Percentiles rank a stretch among this genome's conserved stretches.
Evolutionary conservation across 1,140 invertebrate species (phyloP).

Genomic region (Zophobas atratus): DNA sequence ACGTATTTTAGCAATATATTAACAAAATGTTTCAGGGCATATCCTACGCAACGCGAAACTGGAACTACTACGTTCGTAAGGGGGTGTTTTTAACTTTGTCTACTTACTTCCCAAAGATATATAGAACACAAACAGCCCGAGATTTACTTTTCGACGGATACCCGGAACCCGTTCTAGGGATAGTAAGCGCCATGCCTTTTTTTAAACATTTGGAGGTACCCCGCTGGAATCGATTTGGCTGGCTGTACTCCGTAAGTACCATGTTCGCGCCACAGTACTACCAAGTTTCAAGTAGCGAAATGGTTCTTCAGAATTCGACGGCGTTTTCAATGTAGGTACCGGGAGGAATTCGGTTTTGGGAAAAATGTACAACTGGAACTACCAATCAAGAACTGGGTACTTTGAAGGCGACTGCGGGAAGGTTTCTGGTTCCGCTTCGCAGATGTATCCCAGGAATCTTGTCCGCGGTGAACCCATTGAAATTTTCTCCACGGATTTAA

Average conservation of each 20-base stretch:
- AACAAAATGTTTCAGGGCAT: conserved; percentile 73
- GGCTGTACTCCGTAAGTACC: conserved; percentile 82
- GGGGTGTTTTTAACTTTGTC: conserved; percentile 72
- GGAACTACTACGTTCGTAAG: conserved; percentile 71
- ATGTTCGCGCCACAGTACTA: background rate
- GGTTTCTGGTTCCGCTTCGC: conserved; percentile 78
- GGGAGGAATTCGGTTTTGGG: conserved; percentile 68
- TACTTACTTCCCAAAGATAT: conserved; percentile 72
- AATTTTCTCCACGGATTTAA: conserved; percentile 79
- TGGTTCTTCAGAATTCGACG: conserved; percentile 58
- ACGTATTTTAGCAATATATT: conserved; percentile 64
- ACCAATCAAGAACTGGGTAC: conserved; percentile 68
- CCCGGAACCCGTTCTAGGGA: conserved; percentile 77
- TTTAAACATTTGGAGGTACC: conserved; percentile 72
- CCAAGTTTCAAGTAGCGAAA: conserved; percentile 70
- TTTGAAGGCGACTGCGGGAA: conserved; percentile 66
- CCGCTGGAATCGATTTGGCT: conserved; percentile 81
- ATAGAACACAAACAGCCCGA: conserved; percentile 76
- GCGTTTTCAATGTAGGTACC: conserved; percentile 58
- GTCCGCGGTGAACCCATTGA: conserved; percentile 68
- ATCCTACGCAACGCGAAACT: conserved; percentile 73
- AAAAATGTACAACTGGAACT: conserved; percentile 72
- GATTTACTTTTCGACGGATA: conserved; percentile 86
- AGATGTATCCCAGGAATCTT: conserved; percentile 75
- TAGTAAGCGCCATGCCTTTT: conserved; percentile 74